Evolutionary conservation across 2,113 vertebrate species (phyloP), one percentile per base, ranked within the genome.

Genomic region (Semnornis frantzii): DNA sequence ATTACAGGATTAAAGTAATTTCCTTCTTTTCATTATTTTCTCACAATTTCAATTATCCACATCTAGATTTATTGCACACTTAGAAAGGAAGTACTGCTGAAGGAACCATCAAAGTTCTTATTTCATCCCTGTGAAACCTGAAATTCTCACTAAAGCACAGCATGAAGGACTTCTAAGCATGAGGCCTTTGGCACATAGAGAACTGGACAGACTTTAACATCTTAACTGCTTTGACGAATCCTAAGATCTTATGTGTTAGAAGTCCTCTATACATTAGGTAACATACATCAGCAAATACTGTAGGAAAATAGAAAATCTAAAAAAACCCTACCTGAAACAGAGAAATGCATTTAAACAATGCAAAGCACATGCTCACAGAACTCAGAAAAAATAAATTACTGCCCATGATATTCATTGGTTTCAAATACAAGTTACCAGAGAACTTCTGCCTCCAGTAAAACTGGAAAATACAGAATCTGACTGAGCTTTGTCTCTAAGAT

Each of bases 21-120:
- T 91, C 84, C 54, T 78, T 69, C 37, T 87, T 91, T 91, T 75
- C 66, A 58, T 54, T 1, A 84, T 79, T 90, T 92, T 82, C 70
- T 72, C 78, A 82, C 58, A 33, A 69, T 72, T 93, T 89, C 93
- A 91, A 84, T 78, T 79, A 91, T 48, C 77, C n/a, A 33, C 30
- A 59, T 62, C 39, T 62, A 75, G 65, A 90, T 93, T 90, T 78
- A 93, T 5, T 59, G 77, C 37, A 64, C 16, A 65, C 69, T 93
- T 92, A 71, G 64, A 24, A 87, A 82, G 82, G 23, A 77, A 93
- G 81, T 64, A 74, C 12, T 79, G 50, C 34, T 54, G 44, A 84
- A 87, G 52, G 24, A 52, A 81, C 28, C 72, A 80, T 85, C 55
- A 57, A 77, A 37, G 55, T 52, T 85, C 55, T 82, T 69, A 82